Conservation (phyloP, 92 coral and sea anemone species). For the Plumapathes pennacea region DNA sequence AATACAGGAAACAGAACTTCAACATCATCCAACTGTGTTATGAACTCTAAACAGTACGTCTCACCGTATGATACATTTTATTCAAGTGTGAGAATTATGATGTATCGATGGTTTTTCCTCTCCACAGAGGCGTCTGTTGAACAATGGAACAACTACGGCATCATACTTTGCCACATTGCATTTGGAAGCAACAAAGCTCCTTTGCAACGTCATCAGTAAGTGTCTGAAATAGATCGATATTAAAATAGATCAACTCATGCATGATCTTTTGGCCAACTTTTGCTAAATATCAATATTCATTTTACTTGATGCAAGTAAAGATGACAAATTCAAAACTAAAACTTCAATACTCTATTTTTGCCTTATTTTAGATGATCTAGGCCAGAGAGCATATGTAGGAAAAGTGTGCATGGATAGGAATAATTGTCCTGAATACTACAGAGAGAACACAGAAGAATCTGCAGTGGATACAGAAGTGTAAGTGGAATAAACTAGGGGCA, state of each 20-base stretch:
- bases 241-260: neutral
- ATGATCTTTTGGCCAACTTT: too few relatives aligned
- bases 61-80: too few relatives aligned
- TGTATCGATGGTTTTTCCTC: too few relatives aligned
- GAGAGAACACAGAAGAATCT: slow-evolving; percentile 67
- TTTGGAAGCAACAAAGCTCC: slow-evolving; percentile 56
- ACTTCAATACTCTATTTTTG: too few relatives aligned
- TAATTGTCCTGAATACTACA: slow-evolving; percentile 63
- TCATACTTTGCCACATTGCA: slow-evolving; percentile 84
- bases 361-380: slow-evolving; percentile 48
- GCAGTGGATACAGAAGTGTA: slow-evolving; percentile 65
- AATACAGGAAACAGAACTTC: too few relatives aligned
- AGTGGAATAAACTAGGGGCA: slow-evolving; percentile 16
- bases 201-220: slow-evolving; percentile 61
- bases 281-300: neutral
- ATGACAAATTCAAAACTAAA: too few relatives aligned
- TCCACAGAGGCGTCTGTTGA: slow-evolving; percentile 59
- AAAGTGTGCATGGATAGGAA: slow-evolving; percentile 83
- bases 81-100: too few relatives aligned
- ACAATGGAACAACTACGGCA: slow-evolving; percentile 86
- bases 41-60: too few relatives aligned
- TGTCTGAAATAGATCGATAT: neutral
- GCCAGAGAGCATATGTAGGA: slow-evolving; percentile 77
- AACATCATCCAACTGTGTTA: too few relatives aligned
- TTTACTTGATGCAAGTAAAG: neutral